A percentile compares a stretch with the other conserved stretches of the same genome.
Evolutionary conservation across 2,113 vertebrate genomes (phyloP).

Genomic region (Ciconia boyciana): DNA sequence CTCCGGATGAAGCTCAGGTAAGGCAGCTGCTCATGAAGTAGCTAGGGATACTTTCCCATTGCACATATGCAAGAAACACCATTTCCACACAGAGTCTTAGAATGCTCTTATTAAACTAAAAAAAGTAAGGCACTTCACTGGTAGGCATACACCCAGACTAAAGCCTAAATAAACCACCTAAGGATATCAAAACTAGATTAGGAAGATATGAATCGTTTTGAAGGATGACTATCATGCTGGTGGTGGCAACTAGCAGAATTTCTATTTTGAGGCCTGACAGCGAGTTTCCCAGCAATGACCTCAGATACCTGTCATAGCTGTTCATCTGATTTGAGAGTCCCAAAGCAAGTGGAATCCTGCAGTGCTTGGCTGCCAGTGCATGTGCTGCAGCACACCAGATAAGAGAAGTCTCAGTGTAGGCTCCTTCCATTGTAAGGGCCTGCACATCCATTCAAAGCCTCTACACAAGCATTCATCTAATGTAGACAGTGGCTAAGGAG

Average conservation of each 20-base stretch:
- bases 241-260: neutral
- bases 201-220: neutral
- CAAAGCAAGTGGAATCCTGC: neutral
- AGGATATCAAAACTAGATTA: neutral
- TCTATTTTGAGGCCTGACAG: constrained; percentile 7
- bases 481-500: neutral
- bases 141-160: neutral
- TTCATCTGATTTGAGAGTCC: neutral
- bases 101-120: neutral
- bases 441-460: neutral
- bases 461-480: neutral
- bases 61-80: accelerated
- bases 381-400: neutral
- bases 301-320: neutral
- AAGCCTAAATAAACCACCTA: neutral
- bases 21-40: neutral
- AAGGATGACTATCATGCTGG: neutral
- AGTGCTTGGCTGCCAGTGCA: neutral
- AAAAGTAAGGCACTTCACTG: neutral
- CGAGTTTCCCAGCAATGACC: constrained; percentile 7
- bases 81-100: accelerated
- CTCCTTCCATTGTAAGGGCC: neutral
- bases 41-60: neutral
- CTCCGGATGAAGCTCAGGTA: neutral
- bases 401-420: neutral